Base-by-base conservation (phyloP, 2,113 vertebrate genomes). In the Pica pica region DNA sequence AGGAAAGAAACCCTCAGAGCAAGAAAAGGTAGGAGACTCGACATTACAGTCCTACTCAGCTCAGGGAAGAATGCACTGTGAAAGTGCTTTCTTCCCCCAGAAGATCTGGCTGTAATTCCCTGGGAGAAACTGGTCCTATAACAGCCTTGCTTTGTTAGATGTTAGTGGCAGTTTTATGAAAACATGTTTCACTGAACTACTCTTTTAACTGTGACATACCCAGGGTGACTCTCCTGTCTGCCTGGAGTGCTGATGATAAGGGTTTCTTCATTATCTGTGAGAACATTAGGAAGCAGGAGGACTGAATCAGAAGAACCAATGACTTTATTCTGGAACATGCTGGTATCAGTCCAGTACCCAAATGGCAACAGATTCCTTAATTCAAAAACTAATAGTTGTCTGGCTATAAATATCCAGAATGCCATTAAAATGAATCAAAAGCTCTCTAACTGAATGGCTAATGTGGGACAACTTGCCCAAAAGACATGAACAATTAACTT, bases 341-440 rank as follows among this genome's bases (percentile, higher is more conserved):
- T 87, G 64, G 24, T 86, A 91, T 60, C 77, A 94, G 26, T 61
- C 67, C 71, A 87, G 59, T 56, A 86, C 31, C 24, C 39, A 65
- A 86, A 87, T 35, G 64, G 74, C 90, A 93, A 73, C 4, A 1
- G 37, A 68, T 41, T 37, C 49, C 73, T 82, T 91, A 35, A 86
- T 84, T 96, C 64, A 78, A 69, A 95, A 95, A 56, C 55, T 73
- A 89, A 73, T 59, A 59, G 27, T 24, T 80, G 55, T 49, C 67
- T 81, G 65, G 89, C 80, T 55, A 65, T 59, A 88, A 94, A 87
- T 82, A 76, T 49, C 88, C 74, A n/a, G 37, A 24, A 89, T 92
- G 44, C 64, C 87, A 96, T 96, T 94, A 69, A 96, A 97, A 94
- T 93, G 63, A 94, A 95, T 92, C 39, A n/a, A 74, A 95, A 93